A percentile compares a stretch with the other conserved stretches of the same genome.
Conservation (phyloP, 1,140 invertebrate genomes). For the Conus betulinus region DNA sequence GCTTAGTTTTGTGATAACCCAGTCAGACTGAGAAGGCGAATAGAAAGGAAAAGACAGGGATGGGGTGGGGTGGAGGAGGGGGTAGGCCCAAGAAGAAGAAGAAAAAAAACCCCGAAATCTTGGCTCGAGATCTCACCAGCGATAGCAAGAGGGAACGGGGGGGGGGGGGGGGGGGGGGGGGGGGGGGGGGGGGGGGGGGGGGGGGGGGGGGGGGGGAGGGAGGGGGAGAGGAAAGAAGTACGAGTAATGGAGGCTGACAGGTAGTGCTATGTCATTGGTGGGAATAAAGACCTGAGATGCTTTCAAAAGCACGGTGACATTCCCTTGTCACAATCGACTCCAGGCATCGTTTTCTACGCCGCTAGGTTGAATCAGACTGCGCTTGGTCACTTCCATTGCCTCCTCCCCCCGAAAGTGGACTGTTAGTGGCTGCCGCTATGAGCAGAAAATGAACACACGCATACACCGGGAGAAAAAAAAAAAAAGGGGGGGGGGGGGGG, state of each 20-base stretch:
- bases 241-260: slow-evolving; percentile 4
- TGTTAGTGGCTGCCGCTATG: not conserved
- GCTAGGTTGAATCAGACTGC: not conserved
- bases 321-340: slow-evolving; percentile 15
- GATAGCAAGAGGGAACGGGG: not conserved
- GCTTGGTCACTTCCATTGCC: not conserved
- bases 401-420: not conserved
- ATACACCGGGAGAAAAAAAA: no score
- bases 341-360: not conserved
- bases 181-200: not conserved
- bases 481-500: no score
- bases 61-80: not conserved
- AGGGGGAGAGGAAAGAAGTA: not conserved
- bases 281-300: slow-evolving; percentile 3
- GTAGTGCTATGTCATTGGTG: not conserved
- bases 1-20: no score
- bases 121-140: not conserved
- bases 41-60: not conserved
- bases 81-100: not conserved
- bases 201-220: not conserved
- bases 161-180: not conserved
- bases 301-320: not conserved
- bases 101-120: not conserved
- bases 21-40: not conserved
- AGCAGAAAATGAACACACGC: not conserved